Conservation (phyloP, 1,140 invertebrate genomes). For the Adoxophyes honmai region DNA sequence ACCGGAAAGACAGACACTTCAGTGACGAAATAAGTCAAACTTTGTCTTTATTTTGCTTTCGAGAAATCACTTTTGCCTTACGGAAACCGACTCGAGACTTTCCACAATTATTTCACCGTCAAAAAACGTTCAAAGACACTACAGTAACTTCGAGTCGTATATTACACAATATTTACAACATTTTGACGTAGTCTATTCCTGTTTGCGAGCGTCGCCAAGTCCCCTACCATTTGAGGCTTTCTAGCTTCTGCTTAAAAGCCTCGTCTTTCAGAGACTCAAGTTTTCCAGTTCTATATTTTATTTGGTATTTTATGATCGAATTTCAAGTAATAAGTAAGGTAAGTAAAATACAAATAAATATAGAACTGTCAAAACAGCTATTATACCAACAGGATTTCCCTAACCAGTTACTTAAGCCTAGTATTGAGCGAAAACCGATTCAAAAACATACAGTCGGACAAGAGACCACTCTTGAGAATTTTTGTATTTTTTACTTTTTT, state of each 20-base stretch:
- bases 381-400: slow-evolving; percentile 2
- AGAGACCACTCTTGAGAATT: slow-evolving; percentile 13
- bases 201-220: not conserved
- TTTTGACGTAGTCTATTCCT: not conserved
- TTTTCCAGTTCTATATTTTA: too few species aligned
- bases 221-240: slow-evolving; percentile 23
- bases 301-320: too few species aligned
- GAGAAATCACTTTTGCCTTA: too few species aligned
- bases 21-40: too few species aligned
- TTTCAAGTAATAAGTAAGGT: too few species aligned
- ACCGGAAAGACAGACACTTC: too few species aligned
- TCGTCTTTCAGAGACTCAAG: not conserved
- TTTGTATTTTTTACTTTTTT: slow-evolving; percentile 14
- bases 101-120: too few species aligned
- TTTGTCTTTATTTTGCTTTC: too few species aligned
- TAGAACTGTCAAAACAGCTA: too few species aligned
- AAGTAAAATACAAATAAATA: too few species aligned
- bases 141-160: slow-evolving; percentile 4
- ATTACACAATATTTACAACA: slow-evolving; percentile 2
- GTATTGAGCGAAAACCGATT: slow-evolving; percentile 49
- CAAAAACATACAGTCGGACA: slow-evolving; percentile 27
- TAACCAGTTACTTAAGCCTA: slow-evolving; percentile 36
- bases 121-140: not conserved
- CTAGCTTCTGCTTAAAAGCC: slow-evolving; percentile 6
- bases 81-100: too few species aligned